Evolutionary conservation across 2,888 invertebrate species (phyloP), one percentile per base, ranked within the genome.

Genomic region (Blastobasis lacticolella): DNA sequence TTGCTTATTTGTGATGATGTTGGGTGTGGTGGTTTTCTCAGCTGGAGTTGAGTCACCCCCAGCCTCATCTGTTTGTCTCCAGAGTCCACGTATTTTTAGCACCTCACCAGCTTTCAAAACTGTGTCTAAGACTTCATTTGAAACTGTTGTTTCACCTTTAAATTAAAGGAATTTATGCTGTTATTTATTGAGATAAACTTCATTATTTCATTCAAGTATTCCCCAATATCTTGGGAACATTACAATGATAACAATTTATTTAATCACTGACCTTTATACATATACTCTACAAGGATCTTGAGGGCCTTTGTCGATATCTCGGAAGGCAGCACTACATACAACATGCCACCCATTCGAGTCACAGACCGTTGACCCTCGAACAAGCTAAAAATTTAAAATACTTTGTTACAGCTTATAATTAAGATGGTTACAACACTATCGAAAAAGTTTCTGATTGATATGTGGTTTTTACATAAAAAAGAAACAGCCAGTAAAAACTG

Each of bases 21-120:
- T 73, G n/a, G 73, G 64, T 1, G 74, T 66, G 8, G 72, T 67
- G 3, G 75, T 73, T 54, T 78, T 84, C 48, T 88, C 81, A 0
- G 75, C 78, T 0, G 75, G 60, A 10, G 67, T 55, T 3, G 81
- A 78, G 38, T 73, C 74, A 0, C 70, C 78, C 0, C 71, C 72
- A 0, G 68, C 62, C 38, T 91, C 91, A 52, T 91, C 91, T 49
- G 90, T 89, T 58, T 92, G 93, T 64, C 94, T 90, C 90, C 94
- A 95, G 1, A 95, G 81, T 0, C 95, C 95, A 48, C 94, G 91
- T 49, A 95, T 93, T 74, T 95, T 93, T 4, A 95, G 79, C 9
- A 95, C 91, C 71, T 95, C 95, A 0, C 95, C 95, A 0, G 95
- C 95, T 69, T 93, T 92, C 38, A 95, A 75, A 1, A 95, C 95